Conservation (phyloP, 2,113 vertebrate genomes). For the Mesitornis unicolor region DNA sequence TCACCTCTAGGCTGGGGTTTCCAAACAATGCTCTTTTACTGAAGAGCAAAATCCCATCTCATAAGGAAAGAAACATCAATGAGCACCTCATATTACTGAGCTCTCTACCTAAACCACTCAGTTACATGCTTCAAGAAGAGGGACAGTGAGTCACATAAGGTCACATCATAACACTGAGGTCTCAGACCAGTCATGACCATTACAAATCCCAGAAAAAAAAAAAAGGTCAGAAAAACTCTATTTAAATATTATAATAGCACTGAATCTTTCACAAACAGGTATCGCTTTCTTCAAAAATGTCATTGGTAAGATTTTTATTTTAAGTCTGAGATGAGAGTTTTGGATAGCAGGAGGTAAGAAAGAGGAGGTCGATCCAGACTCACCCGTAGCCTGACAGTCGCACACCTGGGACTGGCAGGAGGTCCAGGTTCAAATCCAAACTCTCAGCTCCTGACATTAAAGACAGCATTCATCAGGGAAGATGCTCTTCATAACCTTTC, state of each 20-base stretch:
- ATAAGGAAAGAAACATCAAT: neutral
- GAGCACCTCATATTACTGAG: neutral
- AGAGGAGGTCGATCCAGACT: neutral
- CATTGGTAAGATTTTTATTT: neutral
- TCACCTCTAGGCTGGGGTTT: neutral
- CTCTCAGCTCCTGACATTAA: neutral
- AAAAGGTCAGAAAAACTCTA: neutral
- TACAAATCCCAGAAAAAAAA: neutral
- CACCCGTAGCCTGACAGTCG: neutral
- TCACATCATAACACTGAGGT: neutral
- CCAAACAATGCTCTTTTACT: neutral
- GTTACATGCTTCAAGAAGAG: neutral
- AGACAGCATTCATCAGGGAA: neutral
- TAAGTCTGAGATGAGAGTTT: neutral
- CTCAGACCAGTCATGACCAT: neutral
- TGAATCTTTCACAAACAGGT: neutral
- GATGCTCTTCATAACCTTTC: neutral
- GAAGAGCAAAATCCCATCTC: neutral
- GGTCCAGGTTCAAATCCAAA: neutral
- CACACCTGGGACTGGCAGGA: accelerated
- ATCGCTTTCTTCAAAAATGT: neutral
- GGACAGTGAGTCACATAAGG: neutral
- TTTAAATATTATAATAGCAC: neutral
- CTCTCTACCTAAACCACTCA: neutral
- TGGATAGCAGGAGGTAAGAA: neutral